Evolutionary conservation across 2,797 vertebrate species (phyloP).

Genomic region (Avahi laniger): DNA sequence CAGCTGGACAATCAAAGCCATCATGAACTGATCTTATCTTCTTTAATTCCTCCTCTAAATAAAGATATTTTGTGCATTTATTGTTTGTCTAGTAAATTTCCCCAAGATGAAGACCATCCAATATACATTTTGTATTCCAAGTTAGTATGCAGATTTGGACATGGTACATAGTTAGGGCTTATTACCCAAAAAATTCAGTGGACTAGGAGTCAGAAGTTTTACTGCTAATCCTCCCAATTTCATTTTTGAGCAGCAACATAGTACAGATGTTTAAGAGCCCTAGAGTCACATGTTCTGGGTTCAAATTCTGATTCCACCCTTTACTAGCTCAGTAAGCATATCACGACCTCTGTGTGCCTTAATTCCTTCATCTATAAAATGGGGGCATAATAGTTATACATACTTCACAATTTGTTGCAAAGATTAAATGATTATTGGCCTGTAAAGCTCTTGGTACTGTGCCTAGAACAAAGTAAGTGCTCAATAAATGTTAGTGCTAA

Average conservation of each 20-base stretch:
- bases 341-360: not conserved
- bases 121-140: not conserved
- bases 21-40: not conserved
- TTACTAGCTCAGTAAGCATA: not conserved
- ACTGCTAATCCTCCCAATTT: not conserved
- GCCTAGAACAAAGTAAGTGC: not conserved
- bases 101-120: not conserved
- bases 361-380: not conserved
- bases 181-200: not conserved
- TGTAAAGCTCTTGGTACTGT: not conserved
- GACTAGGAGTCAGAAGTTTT: not conserved
- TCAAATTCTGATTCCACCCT: not conserved
- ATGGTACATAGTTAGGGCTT: not conserved
- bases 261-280: not conserved
- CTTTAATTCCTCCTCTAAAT: not conserved
- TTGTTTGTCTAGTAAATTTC: not conserved
- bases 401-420: not conserved
- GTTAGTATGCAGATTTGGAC: not conserved
- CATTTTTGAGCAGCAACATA: not conserved
- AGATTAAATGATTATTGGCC: not conserved
- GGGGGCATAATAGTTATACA: not conserved
- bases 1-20: not conserved
- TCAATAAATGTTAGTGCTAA: not conserved
- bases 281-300: not conserved
- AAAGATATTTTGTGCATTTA: not conserved